Evolutionary conservation across 2,113 vertebrate genomes (phyloP).

Genomic region (Datnioides undecimradiatus): DNA sequence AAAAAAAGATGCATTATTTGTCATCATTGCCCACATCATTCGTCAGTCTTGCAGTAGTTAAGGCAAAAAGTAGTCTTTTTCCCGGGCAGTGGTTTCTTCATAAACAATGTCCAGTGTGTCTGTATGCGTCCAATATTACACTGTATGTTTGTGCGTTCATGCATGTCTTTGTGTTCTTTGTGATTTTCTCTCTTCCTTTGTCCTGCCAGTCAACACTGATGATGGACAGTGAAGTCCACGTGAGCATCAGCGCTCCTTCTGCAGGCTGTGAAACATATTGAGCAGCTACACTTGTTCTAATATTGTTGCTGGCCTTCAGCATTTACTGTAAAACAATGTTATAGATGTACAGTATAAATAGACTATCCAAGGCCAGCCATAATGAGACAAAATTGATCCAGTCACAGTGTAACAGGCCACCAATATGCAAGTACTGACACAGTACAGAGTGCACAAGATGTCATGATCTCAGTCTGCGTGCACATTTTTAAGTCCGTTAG

Average conservation of each 20-base stretch:
- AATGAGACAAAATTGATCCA: constrained; percentile 37
- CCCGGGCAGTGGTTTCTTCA: constrained; percentile 47
- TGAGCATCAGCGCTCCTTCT: constrained; percentile 38
- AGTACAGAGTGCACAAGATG: constrained; percentile 55
- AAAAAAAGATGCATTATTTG: constrained; percentile 37
- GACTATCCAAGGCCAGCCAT: constrained; percentile 48
- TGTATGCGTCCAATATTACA: constrained; percentile 37
- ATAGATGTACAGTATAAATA: constrained; percentile 36
- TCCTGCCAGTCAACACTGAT: constrained; percentile 28
- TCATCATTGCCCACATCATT: constrained; percentile 41
- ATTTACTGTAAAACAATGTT: constrained; percentile 44
- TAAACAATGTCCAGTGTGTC: constrained; percentile 39
- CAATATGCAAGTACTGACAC: constrained; percentile 47
- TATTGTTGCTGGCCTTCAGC: constrained; percentile 14
- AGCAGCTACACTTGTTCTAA: constrained; percentile 44
- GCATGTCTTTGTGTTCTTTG: constrained; percentile 55
- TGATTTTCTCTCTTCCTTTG: constrained; percentile 38
- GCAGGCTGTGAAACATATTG: constrained; percentile 39
- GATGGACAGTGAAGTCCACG: constrained; percentile 24
- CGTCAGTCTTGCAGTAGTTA: constrained; percentile 67
- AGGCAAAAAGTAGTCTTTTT: constrained; percentile 68
- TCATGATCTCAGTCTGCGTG: constrained; percentile 57
- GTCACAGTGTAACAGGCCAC: constrained; percentile 40
- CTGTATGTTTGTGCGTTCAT: constrained; percentile 56
- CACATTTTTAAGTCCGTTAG: constrained; percentile 55